These are phyloP conservation scores for Oithona nana DNA, from an alignment of 2,888 invertebrate species.

Conservation along the genomic window DNA sequence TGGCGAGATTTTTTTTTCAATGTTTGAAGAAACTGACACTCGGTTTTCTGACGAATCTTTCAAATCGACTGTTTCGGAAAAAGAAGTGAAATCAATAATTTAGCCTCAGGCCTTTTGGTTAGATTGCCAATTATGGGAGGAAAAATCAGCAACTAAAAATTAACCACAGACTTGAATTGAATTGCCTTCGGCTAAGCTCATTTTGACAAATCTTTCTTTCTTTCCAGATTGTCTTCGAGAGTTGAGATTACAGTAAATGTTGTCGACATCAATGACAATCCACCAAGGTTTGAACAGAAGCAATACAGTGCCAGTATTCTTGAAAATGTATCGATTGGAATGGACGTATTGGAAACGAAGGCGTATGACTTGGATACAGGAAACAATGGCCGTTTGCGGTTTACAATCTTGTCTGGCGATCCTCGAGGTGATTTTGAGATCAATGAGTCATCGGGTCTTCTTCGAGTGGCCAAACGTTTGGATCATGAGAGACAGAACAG, in stretches of 20 bases:
- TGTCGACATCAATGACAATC: constrained; percentile 30
- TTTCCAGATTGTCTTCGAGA: constrained; percentile 20
- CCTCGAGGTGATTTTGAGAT: constrained; percentile 76
- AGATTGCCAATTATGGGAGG: no score
- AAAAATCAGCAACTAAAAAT: no score
- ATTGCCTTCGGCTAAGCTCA: no score
- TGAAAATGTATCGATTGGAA: constrained; percentile 83
- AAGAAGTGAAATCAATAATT: no score
- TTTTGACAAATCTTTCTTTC: no score
- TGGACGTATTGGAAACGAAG: constrained; percentile 69
- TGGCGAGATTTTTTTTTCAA: no score
- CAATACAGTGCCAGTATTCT: constrained; percentile 75
- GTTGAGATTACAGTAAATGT: constrained; percentile 38
- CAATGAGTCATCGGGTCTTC: constrained; percentile 72
- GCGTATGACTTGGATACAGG: constrained; percentile 76
- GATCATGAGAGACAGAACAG: constrained; percentile 76
- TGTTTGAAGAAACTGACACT: no score
- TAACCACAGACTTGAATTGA: no score
- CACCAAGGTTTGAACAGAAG: constrained; percentile 32
- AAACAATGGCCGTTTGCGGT: constrained; percentile 72
- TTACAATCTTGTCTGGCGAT: constrained; percentile 71
- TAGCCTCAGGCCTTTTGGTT: no score
- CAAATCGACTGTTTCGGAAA: no score
- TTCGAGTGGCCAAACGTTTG: constrained; percentile 74
- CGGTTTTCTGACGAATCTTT: no score